Evolutionary conservation across 1,140 invertebrate species (phyloP).

Genomic region (Drosophila elegans): DNA sequence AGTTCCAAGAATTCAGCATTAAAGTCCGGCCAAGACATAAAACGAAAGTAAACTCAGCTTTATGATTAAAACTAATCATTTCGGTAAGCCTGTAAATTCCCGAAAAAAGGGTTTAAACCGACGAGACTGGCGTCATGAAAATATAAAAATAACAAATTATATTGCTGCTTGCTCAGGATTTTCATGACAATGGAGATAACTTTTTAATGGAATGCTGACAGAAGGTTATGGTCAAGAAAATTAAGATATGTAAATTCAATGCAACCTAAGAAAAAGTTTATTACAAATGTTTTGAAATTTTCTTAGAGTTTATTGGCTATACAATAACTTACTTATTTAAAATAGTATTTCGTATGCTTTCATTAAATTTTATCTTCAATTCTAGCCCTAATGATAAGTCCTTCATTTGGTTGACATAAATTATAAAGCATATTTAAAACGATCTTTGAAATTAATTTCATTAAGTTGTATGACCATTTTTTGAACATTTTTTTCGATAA

Average conservation of each 20-base stretch:
- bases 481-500: no score
- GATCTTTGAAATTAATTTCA: no score
- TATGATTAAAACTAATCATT: constrained; percentile 65
- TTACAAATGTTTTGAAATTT: no score
- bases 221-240: not conserved
- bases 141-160: constrained; percentile 43
- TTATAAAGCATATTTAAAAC: no score
- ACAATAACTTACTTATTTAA: no score
- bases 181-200: constrained; percentile 35
- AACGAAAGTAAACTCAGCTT: constrained; percentile 44
- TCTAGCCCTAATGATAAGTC: no score
- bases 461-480: no score
- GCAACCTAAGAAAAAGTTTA: no score
- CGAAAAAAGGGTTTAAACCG: constrained; percentile 15
- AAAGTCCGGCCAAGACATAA: constrained; percentile 32
- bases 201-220: constrained; percentile 22
- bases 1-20: constrained; percentile 14
- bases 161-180: constrained; percentile 9
- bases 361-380: no score
- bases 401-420: no score
- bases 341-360: no score
- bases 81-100: constrained; percentile 8
- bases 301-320: no score
- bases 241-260: constrained; percentile 7
- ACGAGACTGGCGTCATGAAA: constrained; percentile 2